Conservation (phyloP, 1,140 invertebrate genomes). For the Arctopsyche grandis region DNA sequence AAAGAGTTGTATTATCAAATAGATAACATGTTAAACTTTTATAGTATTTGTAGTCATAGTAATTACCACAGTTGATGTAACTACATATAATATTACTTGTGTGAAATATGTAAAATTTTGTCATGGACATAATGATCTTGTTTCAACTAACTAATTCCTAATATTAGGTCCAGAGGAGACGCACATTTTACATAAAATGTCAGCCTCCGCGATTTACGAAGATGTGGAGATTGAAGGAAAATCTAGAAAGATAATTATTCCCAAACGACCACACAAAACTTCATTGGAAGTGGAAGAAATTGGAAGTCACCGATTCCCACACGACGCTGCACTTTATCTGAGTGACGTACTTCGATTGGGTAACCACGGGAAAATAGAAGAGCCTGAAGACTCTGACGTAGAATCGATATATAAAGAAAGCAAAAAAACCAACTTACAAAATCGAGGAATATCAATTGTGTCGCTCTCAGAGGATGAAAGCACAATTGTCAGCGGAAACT, state of each 20-base stretch:
- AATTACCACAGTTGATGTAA: too few relatives aligned
- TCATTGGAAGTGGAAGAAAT: slow-evolving; percentile 70
- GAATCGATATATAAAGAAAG: slow-evolving; percentile 59
- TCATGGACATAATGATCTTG: slow-evolving; percentile 38
- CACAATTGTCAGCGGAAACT: slow-evolving; percentile 65
- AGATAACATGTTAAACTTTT: too few relatives aligned
- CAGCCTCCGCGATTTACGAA: slow-evolving; percentile 70
- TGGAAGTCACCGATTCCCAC: slow-evolving; percentile 70
- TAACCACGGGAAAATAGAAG: slow-evolving; percentile 66
- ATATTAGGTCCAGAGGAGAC: slow-evolving; percentile 71
- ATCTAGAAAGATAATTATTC: slow-evolving; percentile 60
- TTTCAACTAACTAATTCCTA: slow-evolving; percentile 51
- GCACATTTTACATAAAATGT: slow-evolving; percentile 73
- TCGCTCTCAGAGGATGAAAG: slow-evolving; percentile 74
- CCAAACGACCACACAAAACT: slow-evolving; percentile 65
- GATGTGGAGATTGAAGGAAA: slow-evolving; percentile 58
- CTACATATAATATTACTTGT: slow-evolving; percentile 23
- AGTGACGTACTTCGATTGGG: slow-evolving; percentile 65
- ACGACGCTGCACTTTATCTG: slow-evolving; percentile 68
- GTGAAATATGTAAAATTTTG: slow-evolving; percentile 41
- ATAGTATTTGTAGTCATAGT: too few relatives aligned
- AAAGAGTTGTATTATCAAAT: slow-evolving; percentile 6
- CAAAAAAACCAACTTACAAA: slow-evolving; percentile 58
- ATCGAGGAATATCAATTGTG: slow-evolving; percentile 71
- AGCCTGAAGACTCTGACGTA: slow-evolving; percentile 66